These are phyloP conservation scores for Numenius phaeopus DNA, from an alignment of 2,797 vertebrate species.

Conservation along the genomic window DNA sequence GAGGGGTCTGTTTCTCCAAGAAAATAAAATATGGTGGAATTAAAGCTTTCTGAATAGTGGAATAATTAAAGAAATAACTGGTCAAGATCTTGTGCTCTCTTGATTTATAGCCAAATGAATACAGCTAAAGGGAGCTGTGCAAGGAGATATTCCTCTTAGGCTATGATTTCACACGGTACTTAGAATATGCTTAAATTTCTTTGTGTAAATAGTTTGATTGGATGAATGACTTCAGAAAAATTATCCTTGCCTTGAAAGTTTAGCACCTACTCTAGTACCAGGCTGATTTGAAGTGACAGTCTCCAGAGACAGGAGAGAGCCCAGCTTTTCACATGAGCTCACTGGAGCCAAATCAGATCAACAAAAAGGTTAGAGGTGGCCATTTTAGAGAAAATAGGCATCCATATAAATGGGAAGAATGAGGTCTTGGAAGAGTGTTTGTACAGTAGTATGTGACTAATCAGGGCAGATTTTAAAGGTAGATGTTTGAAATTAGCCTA, in stretches of 20 bases:
- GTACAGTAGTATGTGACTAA: neutral
- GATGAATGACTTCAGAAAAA: neutral
- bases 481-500: neutral
- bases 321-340: neutral
- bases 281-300: neutral
- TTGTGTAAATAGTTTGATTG: neutral
- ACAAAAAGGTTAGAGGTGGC: neutral
- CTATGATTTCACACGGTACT: rapidly evolving
- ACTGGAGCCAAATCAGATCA: neutral
- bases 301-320: neutral
- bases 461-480: neutral
- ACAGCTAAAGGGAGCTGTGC: neutral
- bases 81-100: neutral
- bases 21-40: neutral
- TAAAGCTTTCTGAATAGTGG: neutral
- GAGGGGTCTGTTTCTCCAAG: neutral
- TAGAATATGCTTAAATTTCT: neutral
- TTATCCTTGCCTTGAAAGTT: neutral
- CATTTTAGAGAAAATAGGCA: neutral
- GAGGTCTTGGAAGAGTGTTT: neutral
- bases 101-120: neutral
- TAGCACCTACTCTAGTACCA: neutral
- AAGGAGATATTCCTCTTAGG: neutral
- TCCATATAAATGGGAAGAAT: neutral
- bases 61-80: neutral